A percentile compares a stretch with the other conserved stretches of the same genome.
These are phyloP conservation scores for Nylanderia fulva DNA, from an alignment of 1,140 invertebrate species.

Conservation along the genomic window DNA sequence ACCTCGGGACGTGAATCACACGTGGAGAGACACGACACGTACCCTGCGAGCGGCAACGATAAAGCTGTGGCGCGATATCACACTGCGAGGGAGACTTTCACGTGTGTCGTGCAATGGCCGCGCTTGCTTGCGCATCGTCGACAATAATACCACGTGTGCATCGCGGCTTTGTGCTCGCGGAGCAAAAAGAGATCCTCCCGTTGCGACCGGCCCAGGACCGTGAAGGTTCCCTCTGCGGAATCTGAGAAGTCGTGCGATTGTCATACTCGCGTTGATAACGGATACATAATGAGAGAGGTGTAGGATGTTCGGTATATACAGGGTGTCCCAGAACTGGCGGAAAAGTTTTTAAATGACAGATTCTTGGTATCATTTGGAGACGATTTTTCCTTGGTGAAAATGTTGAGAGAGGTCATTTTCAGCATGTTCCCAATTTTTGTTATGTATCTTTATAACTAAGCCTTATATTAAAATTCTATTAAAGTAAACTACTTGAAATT, in stretches of 20 bases:
- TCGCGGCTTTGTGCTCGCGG: slow-evolving; percentile 27
- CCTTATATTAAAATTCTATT: no score
- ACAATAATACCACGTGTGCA: slow-evolving; percentile 6
- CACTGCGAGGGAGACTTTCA: slow-evolving; percentile 23
- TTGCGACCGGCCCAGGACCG: neutral
- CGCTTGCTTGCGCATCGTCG: neutral
- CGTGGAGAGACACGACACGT: neutral
- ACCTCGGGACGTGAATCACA: slow-evolving; percentile 38
- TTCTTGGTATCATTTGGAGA: no score
- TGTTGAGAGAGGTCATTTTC: no score
- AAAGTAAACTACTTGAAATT: no score
- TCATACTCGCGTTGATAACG: neutral
- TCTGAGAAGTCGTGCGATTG: neutral
- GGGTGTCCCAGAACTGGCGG: no score
- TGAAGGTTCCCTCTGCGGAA: neutral
- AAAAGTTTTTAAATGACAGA: no score
- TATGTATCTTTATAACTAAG: no score
- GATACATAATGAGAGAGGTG: no score
- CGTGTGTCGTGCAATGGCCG: slow-evolving; percentile 6
- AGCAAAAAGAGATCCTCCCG: neutral
- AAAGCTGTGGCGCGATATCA: slow-evolving; percentile 45
- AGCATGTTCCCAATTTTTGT: no score
- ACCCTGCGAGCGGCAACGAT: neutral
- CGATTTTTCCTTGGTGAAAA: no score
- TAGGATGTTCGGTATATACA: no score